Percentiles rank a stretch among this genome's conserved stretches.
phyloP scores from a whole-genome alignment of 2,888 invertebrate genomes.

The Cremastinae sp. region DNA sequence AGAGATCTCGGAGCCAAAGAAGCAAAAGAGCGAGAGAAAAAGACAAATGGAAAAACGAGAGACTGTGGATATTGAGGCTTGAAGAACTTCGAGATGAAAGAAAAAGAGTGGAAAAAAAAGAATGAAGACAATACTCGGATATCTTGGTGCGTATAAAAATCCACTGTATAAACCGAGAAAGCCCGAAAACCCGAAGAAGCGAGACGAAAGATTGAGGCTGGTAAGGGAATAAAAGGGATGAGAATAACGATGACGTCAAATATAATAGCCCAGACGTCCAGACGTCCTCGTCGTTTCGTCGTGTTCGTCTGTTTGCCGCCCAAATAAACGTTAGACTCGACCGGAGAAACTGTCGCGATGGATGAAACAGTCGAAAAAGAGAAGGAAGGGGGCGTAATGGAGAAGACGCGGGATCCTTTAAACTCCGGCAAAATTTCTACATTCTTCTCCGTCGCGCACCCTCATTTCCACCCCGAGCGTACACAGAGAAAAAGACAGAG shows the following conservation, averaged over 20 bases:
- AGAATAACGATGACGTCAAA: slow-evolving; percentile 60
- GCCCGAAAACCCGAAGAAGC: slow-evolving; percentile 26
- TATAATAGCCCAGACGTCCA: slow-evolving; percentile 62
- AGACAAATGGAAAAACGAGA: slow-evolving; percentile 27
- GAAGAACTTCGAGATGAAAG: slow-evolving; percentile 28
- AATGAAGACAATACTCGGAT: neutral
- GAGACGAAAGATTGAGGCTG: slow-evolving; percentile 61
- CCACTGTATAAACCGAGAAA: slow-evolving; percentile 3
- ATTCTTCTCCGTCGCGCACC: slow-evolving; percentile 20
- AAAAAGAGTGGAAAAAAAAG: neutral
- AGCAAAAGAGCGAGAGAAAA: slow-evolving; percentile 9
- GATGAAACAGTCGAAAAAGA: slow-evolving; percentile 25
- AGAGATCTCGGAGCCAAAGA: neutral
- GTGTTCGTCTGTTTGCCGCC: slow-evolving; percentile 50
- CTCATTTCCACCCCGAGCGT: slow-evolving; percentile 2
- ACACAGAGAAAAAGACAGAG: neutral
- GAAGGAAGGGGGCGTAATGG: neutral
- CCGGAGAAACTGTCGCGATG: slow-evolving; percentile 30
- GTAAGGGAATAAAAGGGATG: slow-evolving; percentile 59
- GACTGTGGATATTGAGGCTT: neutral
- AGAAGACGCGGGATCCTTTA: slow-evolving; percentile 22
- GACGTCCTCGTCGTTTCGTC: slow-evolving; percentile 51
- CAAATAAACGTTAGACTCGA: slow-evolving; percentile 59
- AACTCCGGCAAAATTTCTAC: slow-evolving; percentile 26
- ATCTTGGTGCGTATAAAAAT: neutral